These are phyloP conservation scores for Noctua comes DNA, from an alignment of 2,888 invertebrate species.

Conservation along the genomic window DNA sequence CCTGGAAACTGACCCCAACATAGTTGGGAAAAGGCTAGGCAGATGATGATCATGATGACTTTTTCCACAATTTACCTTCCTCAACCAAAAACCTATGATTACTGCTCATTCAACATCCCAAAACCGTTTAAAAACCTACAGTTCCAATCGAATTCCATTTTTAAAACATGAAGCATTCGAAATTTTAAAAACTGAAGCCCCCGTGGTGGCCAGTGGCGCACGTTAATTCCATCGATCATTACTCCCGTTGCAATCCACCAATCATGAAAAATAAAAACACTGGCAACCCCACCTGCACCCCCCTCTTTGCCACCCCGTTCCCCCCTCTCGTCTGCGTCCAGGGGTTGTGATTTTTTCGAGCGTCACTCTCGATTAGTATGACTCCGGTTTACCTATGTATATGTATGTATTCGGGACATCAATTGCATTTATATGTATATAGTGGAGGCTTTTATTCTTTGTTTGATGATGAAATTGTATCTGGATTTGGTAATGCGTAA, in stretches of 20 bases:
- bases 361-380: conserved; percentile 85
- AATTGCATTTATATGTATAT: conserved; percentile 64
- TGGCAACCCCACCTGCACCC: conserved; percentile 83
- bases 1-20: too few relatives aligned
- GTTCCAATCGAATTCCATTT: conserved; percentile 54
- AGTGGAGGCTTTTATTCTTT: conserved; percentile 27
- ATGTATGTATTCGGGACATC: conserved; percentile 65
- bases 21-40: too few relatives aligned
- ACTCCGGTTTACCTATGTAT: conserved; percentile 66
- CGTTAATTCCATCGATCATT: conserved; percentile 90
- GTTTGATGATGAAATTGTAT: not conserved
- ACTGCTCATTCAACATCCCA: not conserved
- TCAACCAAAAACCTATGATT: not conserved
- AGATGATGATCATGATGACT: too few relatives aligned
- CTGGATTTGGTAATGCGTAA: not conserved
- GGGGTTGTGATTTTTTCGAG: conserved; percentile 87
- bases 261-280: conserved; percentile 90
- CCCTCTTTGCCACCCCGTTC: conserved; percentile 55
- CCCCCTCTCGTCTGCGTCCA: conserved; percentile 75
- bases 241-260: conserved; percentile 89
- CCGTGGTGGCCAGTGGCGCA: conserved; percentile 83
- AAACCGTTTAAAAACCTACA: conserved; percentile 25
- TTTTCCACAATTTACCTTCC: not conserved
- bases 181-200: conserved; percentile 65
- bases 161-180: conserved; percentile 62